Percentiles rank a stretch among this genome's conserved stretches.
phyloP scores from a whole-genome alignment of 2,888 invertebrate genomes.

The Hirtodrosophila confusa region DNA sequence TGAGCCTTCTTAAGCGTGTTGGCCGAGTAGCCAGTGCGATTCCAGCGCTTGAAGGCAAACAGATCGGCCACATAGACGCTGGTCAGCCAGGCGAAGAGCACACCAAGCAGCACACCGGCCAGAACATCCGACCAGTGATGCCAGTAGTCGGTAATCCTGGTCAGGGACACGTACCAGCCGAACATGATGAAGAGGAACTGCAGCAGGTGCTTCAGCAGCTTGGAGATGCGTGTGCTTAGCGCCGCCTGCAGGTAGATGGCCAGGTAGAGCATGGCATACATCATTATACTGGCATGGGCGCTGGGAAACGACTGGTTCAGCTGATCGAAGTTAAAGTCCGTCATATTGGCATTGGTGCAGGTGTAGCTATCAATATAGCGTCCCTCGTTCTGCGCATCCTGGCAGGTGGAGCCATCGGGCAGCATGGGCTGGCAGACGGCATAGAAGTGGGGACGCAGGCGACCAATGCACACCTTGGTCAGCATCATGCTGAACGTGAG shows the following conservation, averaged over 20 bases:
- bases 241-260: conserved; percentile 95
- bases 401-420: conserved; percentile 85
- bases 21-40: conserved; percentile 51
- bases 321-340: conserved; percentile 87
- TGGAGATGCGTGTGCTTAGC: conserved; percentile 91
- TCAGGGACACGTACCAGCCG: conserved; percentile 79
- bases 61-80: conserved; percentile 70
- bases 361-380: conserved; percentile 90
- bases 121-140: conserved; percentile 82
- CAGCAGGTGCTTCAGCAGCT: conserved; percentile 91
- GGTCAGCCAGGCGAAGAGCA: conserved; percentile 68
- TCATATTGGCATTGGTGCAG: conserved; percentile 86
- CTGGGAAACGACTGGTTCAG: conserved; percentile 95
- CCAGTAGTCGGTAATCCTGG: conserved; percentile 76
- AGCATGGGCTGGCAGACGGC: conserved; percentile 91
- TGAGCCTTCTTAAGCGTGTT: conserved; percentile 58
- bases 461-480: conserved; percentile 71
- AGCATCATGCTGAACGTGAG: conserved; percentile 70
- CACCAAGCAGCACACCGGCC: conserved; percentile 69
- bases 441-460: conserved; percentile 79
- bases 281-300: conserved; percentile 94
- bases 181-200: conserved; percentile 85
- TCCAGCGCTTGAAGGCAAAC: conserved; percentile 67
- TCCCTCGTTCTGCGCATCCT: conserved; percentile 86
- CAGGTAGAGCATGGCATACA: conserved; percentile 93